Percentiles rank a stretch among this genome's conserved stretches.
These are phyloP conservation scores for Callorhinus ursinus DNA, from an alignment of 2,113 vertebrate genomes.

Conservation along the genomic window DNA sequence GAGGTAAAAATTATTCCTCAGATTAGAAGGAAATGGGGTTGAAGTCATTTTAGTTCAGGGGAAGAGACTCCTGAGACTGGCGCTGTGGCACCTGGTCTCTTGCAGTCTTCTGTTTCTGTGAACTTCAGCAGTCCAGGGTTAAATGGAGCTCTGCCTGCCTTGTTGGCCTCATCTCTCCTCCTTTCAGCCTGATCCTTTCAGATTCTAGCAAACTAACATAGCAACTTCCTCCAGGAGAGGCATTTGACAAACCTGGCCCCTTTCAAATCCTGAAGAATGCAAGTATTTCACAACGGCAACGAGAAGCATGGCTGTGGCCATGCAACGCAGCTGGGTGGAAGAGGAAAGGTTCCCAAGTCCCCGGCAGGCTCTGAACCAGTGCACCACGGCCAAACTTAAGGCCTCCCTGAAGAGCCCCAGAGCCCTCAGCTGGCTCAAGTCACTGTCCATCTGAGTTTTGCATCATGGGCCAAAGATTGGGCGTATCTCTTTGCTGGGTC, in stretches of 20 bases:
- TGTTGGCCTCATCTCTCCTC: background rate
- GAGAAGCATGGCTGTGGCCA: background rate
- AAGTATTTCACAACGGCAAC: background rate
- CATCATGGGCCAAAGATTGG: slow-evolving; percentile 63
- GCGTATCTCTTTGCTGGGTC: slow-evolving; percentile 68
- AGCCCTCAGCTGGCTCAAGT: slow-evolving; percentile 71
- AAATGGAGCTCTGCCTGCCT: background rate
- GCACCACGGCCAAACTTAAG: slow-evolving; percentile 51
- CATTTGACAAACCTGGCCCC: slow-evolving; percentile 10
- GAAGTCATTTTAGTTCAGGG: background rate
- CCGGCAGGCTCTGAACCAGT: slow-evolving; percentile 12
- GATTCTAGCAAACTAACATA: background rate
- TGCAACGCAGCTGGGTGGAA: slow-evolving; percentile 34
- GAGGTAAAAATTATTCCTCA: background rate
- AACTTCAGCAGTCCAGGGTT: background rate
- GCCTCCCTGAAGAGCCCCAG: background rate
- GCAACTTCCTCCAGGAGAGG: slow-evolving; percentile 23
- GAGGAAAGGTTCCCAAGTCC: slow-evolving; percentile 24
- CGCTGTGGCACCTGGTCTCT: background rate
- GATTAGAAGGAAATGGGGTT: background rate
- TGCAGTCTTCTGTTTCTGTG: background rate
- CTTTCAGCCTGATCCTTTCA: background rate
- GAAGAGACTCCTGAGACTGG: background rate
- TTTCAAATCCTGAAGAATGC: slow-evolving; percentile 39
- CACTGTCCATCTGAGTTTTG: slow-evolving; percentile 64